Conservation (phyloP, 2,888 invertebrate genomes). For the Diplazon laetatorius region DNA sequence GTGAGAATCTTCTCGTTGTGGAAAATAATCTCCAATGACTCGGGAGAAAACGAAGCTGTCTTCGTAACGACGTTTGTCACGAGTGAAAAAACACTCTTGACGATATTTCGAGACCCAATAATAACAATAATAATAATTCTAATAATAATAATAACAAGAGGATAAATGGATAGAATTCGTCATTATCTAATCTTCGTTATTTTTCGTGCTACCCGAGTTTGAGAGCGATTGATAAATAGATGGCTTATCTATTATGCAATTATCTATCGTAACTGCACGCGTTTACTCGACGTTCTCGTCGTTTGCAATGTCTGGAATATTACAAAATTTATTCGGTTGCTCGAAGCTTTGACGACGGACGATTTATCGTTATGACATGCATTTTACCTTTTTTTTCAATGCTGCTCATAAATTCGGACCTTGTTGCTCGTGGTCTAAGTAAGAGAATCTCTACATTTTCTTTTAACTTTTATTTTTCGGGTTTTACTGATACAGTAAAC, state of each 20-base stretch:
- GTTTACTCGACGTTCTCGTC: slow-evolving; percentile 2
- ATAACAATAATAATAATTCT: slow-evolving; percentile 4
- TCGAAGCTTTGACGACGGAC: too few species aligned
- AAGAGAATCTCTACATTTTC: too few species aligned
- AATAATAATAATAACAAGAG: too few species aligned
- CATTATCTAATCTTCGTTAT: slow-evolving; percentile 34
- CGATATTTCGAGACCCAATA: background rate
- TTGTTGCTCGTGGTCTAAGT: too few species aligned
- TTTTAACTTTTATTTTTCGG: too few species aligned
- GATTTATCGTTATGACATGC: too few species aligned
- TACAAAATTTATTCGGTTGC: slow-evolving; percentile 38
- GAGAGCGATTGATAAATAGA: slow-evolving; percentile 34
- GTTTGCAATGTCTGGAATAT: slow-evolving; percentile 15
- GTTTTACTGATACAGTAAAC: too few species aligned
- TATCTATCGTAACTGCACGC: slow-evolving; percentile 8
- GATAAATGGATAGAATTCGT: background rate
- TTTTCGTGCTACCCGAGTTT: slow-evolving; percentile 28
- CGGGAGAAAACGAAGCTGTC: slow-evolving; percentile 22
- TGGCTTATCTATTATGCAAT: slow-evolving; percentile 47
- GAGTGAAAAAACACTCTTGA: background rate
- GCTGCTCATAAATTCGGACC: too few species aligned
- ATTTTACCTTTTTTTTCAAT: too few species aligned
- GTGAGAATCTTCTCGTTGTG: slow-evolving; percentile 37
- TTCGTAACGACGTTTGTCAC: slow-evolving; percentile 1
- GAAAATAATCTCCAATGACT: slow-evolving; percentile 35